These are phyloP conservation scores for Standfussiana lucernea DNA, from an alignment of 2,888 invertebrate genomes.

Conservation along the genomic window DNA sequence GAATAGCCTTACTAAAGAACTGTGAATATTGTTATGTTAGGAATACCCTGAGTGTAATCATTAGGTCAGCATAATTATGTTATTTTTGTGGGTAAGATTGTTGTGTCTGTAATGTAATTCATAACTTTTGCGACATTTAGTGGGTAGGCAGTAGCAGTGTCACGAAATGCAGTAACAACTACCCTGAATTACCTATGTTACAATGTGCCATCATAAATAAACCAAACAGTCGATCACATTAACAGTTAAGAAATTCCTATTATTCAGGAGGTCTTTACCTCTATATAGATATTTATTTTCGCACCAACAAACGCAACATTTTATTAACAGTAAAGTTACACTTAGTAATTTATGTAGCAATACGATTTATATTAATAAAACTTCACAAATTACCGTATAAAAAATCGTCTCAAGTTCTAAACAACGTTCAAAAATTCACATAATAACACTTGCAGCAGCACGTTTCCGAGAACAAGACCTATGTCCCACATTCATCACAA, in stretches of 20 bases:
- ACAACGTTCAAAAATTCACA: not conserved
- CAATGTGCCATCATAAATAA: not conserved
- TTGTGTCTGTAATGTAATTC: not conserved
- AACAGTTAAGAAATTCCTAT: not conserved
- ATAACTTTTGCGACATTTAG: not conserved
- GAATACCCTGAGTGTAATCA: not conserved
- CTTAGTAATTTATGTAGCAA: not conserved
- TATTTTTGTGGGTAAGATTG: not conserved
- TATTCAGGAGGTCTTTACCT: not conserved
- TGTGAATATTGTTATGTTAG: conserved; percentile 8
- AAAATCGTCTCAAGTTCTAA: not conserved
- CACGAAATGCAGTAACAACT: not conserved
- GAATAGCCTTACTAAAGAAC: conserved; percentile 10
- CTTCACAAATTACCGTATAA: not conserved
- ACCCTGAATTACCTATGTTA: not conserved
- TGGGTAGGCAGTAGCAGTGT: too few relatives aligned
- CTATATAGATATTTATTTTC: not conserved
- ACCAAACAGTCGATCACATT: not conserved
- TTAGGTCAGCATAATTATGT: not conserved
- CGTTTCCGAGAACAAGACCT: conserved; percentile 16
- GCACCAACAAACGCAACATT: not conserved
- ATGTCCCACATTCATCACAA: conserved; percentile 27
- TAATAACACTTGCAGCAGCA: not conserved
- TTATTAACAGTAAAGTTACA: not conserved
- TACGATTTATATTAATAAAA: not conserved